These are phyloP conservation scores for Bombylius discolor DNA, from an alignment of 2,888 invertebrate genomes.

Conservation along the genomic window DNA sequence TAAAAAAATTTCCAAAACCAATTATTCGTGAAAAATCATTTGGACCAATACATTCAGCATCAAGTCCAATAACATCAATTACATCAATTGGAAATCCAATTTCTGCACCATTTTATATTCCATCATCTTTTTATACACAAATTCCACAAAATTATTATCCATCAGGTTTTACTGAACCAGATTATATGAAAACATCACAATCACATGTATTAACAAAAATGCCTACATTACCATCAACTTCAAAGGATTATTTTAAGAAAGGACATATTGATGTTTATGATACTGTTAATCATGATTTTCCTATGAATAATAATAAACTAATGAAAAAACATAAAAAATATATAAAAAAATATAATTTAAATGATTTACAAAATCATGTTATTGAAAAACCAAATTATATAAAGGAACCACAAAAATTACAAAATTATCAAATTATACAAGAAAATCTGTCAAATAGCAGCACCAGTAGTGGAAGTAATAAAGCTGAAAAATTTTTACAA, in stretches of 20 bases:
- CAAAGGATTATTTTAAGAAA: background rate
- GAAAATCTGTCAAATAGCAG: too few species aligned
- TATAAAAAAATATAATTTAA: background rate
- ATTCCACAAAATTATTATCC: background rate
- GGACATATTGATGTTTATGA: background rate
- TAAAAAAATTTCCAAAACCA: background rate
- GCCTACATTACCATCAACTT: background rate
- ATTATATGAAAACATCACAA: background rate
- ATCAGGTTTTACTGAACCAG: background rate
- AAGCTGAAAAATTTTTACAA: constrained; percentile 29
- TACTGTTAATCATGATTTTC: background rate
- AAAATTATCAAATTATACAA: too few species aligned
- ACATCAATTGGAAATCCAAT: background rate
- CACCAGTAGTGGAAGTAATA: constrained; percentile 8
- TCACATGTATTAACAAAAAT: background rate
- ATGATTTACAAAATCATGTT: too few species aligned
- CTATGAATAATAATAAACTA: background rate
- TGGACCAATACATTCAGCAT: background rate
- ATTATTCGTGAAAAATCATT: background rate
- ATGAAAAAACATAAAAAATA: background rate
- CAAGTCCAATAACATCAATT: background rate
- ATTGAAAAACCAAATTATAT: background rate
- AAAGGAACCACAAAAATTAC: too few species aligned
- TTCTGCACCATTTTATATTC: background rate
- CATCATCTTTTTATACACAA: background rate